Percentiles rank a stretch among this genome's conserved stretches.
phyloP scores from a whole-genome alignment of 2,797 vertebrate species.

The Setipinna tenuifilis region DNA sequence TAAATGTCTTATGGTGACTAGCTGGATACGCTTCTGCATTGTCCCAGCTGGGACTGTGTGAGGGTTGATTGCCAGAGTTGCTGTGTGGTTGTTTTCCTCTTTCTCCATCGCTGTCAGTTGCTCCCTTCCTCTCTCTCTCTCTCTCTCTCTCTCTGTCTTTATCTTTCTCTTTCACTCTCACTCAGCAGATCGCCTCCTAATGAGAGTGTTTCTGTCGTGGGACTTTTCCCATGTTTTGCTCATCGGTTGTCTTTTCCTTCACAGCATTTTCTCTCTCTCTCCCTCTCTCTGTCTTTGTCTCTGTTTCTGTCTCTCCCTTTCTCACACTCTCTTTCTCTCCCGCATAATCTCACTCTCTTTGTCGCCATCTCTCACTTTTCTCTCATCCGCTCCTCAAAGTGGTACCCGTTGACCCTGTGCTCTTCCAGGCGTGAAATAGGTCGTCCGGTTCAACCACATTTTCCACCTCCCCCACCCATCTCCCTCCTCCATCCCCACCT shows the following conservation, averaged over 20 bases:
- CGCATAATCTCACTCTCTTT: neutral
- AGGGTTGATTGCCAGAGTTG: neutral
- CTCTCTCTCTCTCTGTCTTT: neutral
- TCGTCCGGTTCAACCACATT: neutral
- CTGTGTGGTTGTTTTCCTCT: constrained; percentile 41
- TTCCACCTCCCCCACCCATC: neutral
- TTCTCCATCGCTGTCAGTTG: constrained; percentile 33
- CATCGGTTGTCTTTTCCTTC: constrained; percentile 20
- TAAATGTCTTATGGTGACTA: constrained; percentile 36
- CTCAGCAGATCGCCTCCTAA: neutral
- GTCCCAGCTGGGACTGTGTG: neutral
- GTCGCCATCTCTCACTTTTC: neutral
- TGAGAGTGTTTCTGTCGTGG: neutral
- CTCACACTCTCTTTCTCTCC: constrained; percentile 12
- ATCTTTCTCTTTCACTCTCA: constrained; percentile 8
- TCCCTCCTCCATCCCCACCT: no score
- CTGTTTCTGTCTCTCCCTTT: constrained; percentile 11
- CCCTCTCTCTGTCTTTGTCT: constrained; percentile 30
- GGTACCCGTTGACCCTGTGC: neutral
- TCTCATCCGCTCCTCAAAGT: constrained; percentile 3
- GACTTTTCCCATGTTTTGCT: neutral
- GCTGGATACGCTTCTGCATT: neutral
- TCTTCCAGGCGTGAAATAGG: constrained; percentile 16
- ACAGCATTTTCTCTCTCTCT: neutral
- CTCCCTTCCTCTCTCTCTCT: constrained; percentile 17